Percentiles rank a stretch among this genome's conserved stretches.
Evolutionary conservation across 2,113 vertebrate species (phyloP).

Genomic region (Rhabdornis inornatus): DNA sequence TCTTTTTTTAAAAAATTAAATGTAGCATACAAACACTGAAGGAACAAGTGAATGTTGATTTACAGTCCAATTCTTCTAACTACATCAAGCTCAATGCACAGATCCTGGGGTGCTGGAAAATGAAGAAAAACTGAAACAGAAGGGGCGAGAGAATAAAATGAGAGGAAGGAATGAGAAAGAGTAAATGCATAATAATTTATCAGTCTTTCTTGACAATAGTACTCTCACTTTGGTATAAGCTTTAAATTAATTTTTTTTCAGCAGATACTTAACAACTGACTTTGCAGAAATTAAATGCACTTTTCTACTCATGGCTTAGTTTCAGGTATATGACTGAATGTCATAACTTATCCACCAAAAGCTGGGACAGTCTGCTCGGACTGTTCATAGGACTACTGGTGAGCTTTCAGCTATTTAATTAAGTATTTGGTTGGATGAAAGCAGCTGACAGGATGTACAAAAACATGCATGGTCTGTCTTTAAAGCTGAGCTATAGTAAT

Average conservation of each 20-base stretch:
- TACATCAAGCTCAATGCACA: background rate
- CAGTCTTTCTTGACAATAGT: background rate
- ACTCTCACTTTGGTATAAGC: background rate
- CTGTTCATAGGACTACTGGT: background rate
- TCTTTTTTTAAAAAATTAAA: background rate
- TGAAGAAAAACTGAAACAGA: background rate
- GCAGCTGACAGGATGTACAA: background rate
- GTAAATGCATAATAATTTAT: background rate
- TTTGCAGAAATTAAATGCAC: background rate
- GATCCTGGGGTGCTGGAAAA: background rate
- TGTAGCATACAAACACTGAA: background rate
- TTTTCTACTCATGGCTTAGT: background rate
- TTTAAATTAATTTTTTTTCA: background rate
- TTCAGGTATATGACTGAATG: background rate
- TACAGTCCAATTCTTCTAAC: background rate
- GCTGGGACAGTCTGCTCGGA: background rate
- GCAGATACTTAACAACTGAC: background rate
- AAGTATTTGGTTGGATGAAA: background rate
- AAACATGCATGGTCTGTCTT: background rate
- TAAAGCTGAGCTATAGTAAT: background rate
- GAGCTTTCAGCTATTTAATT: background rate
- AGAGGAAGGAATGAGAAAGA: background rate
- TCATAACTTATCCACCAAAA: background rate
- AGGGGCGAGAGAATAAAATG: background rate
- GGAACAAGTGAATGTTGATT: background rate